Evolutionary conservation across 2,113 vertebrate species (phyloP).

Genomic region (Scomber japonicus): DNA sequence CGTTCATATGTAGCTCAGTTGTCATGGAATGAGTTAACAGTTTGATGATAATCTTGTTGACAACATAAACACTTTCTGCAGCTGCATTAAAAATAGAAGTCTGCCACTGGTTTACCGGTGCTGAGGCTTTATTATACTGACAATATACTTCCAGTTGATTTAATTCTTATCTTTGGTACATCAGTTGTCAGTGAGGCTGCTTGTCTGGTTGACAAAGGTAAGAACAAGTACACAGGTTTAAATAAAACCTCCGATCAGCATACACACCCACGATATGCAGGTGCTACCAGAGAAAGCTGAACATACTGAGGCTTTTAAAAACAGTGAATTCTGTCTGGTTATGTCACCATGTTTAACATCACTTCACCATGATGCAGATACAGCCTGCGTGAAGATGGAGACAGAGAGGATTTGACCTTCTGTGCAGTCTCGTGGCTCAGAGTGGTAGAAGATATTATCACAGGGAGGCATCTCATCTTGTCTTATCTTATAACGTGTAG

Average conservation of each 20-base stretch:
- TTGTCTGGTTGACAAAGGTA: constrained; percentile 15
- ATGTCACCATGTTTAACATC: neutral
- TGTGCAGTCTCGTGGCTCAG: neutral
- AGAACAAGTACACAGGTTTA: neutral
- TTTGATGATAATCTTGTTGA: neutral
- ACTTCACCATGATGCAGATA: neutral
- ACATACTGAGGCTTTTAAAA: neutral
- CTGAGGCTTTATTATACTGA: neutral
- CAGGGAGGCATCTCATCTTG: neutral
- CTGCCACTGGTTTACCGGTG: neutral
- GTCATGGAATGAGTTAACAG: no score
- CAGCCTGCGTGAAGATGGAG: neutral
- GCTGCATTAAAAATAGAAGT: neutral
- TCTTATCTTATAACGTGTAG: neutral
- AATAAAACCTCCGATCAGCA: constrained; percentile 2
- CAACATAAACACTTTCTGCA: neutral
- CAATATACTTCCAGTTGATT: constrained; percentile 20
- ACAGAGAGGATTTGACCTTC: neutral
- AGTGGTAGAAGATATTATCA: neutral
- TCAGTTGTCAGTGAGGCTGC: constrained; percentile 6
- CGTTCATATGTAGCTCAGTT: no score
- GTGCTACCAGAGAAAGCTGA: neutral
- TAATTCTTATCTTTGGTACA: constrained; percentile 17
- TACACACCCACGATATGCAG: neutral
- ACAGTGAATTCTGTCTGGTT: neutral